Evolutionary conservation across 2,888 invertebrate species (phyloP).

Genomic region (Ochlodes sylvanus): DNA sequence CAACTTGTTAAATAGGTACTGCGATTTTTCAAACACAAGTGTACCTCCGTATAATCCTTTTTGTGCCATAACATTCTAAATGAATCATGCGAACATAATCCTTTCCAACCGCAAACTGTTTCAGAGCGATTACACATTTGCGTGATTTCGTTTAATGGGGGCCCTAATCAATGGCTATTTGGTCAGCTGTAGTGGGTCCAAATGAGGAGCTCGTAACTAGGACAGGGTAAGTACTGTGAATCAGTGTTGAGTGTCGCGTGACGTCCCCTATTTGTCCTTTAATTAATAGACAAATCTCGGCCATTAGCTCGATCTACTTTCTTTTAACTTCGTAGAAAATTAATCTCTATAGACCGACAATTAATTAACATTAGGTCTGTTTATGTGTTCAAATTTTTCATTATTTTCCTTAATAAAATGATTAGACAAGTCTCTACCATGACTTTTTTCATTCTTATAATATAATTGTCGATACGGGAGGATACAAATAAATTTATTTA

Average conservation of each 20-base stretch:
- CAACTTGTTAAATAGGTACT: too few species aligned
- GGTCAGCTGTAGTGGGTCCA: conserved; percentile 45
- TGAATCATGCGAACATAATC: too few species aligned
- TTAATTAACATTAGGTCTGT: conserved; percentile 23
- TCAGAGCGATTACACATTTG: conserved; percentile 34
- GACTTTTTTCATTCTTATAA: too few species aligned
- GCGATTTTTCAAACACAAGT: too few species aligned
- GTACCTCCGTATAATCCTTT: too few species aligned
- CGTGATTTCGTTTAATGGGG: conserved; percentile 42
- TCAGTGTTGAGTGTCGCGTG: conserved; percentile 65
- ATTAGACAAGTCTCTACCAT: too few species aligned
- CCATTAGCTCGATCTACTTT: conserved; percentile 71
- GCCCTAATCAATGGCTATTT: conserved; percentile 34
- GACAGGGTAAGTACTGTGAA: conserved; percentile 58
- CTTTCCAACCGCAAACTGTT: neutral
- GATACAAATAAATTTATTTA: too few species aligned
- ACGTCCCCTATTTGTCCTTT: conserved; percentile 65
- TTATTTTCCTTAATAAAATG: too few species aligned
- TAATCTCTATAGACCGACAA: conserved; percentile 18
- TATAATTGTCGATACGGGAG: too few species aligned
- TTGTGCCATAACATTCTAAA: neutral
- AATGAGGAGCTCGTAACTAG: conserved; percentile 56
- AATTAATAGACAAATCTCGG: conserved; percentile 74
- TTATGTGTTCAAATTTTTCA: neutral
- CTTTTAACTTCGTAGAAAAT: conserved; percentile 49